A percentile compares a stretch with the other conserved stretches of the same genome.
Evolutionary conservation across 2,113 vertebrate species (phyloP).

Genomic region (Aix galericulata): DNA sequence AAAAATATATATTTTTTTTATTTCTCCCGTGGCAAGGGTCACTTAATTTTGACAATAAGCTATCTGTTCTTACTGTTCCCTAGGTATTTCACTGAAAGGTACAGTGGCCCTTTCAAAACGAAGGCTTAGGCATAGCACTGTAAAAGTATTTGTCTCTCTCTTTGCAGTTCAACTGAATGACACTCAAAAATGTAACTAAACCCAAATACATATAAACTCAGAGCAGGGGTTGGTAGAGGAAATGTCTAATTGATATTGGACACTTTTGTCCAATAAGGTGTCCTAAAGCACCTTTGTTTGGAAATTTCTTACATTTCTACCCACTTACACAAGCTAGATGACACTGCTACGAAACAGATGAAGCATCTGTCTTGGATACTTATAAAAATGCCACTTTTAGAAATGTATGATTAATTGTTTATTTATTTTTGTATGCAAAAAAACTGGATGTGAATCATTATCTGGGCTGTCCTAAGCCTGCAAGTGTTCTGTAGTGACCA

Average conservation of each 20-base stretch:
- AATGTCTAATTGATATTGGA: neutral
- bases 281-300: neutral
- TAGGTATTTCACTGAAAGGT: neutral
- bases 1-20: neutral
- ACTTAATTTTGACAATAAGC: neutral
- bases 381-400: conserved; percentile 20
- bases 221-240: neutral
- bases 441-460: neutral
- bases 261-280: too few species aligned
- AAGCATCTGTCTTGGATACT: conserved; percentile 35
- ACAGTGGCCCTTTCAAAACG: neutral
- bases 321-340: neutral
- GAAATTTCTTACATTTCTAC: neutral
- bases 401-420: conserved; percentile 2
- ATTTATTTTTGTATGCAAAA: neutral
- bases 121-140: neutral
- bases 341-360: neutral
- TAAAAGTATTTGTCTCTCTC: neutral
- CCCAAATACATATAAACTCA: neutral
- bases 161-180: neutral
- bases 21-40: accelerated
- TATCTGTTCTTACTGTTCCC: neutral
- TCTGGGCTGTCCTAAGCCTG: neutral
- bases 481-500: neutral
- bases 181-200: neutral